phyloP scores from a whole-genome alignment of 2,113 vertebrate species.

The Malurus cyaneus region DNA sequence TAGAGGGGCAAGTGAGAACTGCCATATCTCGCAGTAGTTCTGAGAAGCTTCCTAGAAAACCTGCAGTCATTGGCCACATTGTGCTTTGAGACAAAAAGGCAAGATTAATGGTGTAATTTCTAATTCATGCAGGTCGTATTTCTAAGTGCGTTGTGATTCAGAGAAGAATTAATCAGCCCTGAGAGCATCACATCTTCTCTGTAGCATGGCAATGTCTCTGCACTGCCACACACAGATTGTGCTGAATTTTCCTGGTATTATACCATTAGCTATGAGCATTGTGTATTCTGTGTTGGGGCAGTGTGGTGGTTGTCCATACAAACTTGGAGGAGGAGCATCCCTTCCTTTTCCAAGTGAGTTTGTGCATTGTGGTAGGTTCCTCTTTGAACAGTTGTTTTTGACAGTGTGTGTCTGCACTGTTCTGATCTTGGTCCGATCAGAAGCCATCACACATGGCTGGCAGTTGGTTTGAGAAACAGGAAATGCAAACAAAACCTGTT shows the following conservation, averaged over 20 bases:
- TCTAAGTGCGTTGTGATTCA: not conserved
- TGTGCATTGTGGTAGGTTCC: not conserved
- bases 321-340: not conserved
- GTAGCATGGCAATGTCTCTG: not conserved
- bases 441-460: not conserved
- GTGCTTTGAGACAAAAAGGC: not conserved
- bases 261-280: fast-evolving
- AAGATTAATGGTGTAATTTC: not conserved
- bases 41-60: not conserved
- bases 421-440: not conserved
- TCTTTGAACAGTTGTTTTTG: not conserved
- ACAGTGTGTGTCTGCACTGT: not conserved
- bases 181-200: not conserved
- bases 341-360: not conserved
- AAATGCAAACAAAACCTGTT: not conserved
- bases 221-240: not conserved
- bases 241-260: not conserved
- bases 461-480: not conserved
- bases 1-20: not conserved
- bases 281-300: not conserved
- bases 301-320: not conserved
- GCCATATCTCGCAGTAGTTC: fast-evolving
- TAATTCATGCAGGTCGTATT: not conserved
- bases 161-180: not conserved
- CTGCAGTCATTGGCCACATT: not conserved